These are phyloP conservation scores for Sycophaga agraensis DNA, from an alignment of 1,140 invertebrate species.

Conservation along the genomic window DNA sequence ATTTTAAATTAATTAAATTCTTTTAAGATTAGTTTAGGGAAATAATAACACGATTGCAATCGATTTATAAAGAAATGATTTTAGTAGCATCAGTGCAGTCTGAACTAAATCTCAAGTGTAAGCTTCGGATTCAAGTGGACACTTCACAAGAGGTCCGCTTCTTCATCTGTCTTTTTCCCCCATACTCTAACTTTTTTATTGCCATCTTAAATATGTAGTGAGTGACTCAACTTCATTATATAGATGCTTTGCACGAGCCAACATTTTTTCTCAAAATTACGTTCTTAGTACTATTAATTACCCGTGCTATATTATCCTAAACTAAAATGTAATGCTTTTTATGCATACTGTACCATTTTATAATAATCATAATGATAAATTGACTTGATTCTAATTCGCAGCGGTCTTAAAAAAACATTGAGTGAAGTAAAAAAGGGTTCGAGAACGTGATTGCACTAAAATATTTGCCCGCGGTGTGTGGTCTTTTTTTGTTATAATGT, in stretches of 20 bases:
- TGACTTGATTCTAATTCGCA: too few relatives aligned
- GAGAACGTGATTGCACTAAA: constrained; percentile 15
- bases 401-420: constrained; percentile 8
- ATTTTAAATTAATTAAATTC: too few relatives aligned
- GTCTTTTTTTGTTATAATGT: constrained; percentile 7
- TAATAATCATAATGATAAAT: too few relatives aligned
- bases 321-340: too few relatives aligned
- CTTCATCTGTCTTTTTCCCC: constrained; percentile 26
- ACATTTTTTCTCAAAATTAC: background rate
- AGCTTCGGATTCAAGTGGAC: constrained; percentile 40
- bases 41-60: constrained; percentile 7
- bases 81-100: background rate
- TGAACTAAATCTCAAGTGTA: constrained; percentile 3
- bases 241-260: constrained; percentile 10
- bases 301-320: too few relatives aligned
- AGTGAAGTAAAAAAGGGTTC: constrained; percentile 12
- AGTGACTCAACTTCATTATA: background rate
- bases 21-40: too few relatives aligned
- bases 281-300: too few relatives aligned
- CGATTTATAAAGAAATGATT: background rate
- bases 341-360: too few relatives aligned
- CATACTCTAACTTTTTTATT: constrained; percentile 17
- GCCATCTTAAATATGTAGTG: background rate
- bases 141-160: constrained; percentile 45
- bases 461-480: constrained; percentile 7